Base-by-base conservation (phyloP, 2,113 vertebrate genomes). In the Gasterosteus nipponicus region DNA sequence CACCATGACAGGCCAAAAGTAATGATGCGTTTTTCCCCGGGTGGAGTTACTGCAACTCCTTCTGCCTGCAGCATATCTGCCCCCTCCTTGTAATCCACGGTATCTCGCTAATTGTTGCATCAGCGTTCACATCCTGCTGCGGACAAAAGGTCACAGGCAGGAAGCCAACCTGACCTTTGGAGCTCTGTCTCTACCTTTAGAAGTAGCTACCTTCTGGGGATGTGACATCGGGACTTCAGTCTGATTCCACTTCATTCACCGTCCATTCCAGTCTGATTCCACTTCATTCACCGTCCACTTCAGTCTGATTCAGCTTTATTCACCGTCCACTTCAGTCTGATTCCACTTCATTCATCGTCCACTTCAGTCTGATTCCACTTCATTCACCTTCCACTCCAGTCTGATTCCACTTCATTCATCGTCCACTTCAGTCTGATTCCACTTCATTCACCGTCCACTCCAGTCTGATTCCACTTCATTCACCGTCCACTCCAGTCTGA, bases 81-180 rank as follows among this genome's bases (percentile, higher is more conserved):
- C 53, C 35, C 69, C 10, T 60, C 64, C 59, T 46, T 46, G 14
- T 78, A 54, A 53, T 39, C 61, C 44, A 19, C 12, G 15, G 56
- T 63, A 26, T 73, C 64, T 49, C 0, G 16, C 74, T 88, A 81
- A 89, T 89, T 83, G 87, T 80, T 47, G 26, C 68, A 58, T 57
- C 65, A 56, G 53, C 58, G 33, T 41, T 65, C 49, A 57, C 42
- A 2, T 58, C 87, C 85, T 63, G 73, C 81, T 82, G 89, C 2
- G 81, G 47, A 72, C 6, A 4, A 82, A 92, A 90, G 87, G 89
- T 90, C 89, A 78, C 54, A 49, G 9, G 67, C 69, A 81, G 78
- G 61, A 91, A 83, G 85, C 74, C 3, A 87, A 76, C 44, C 4
- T 81, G 69, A 83, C 78, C 86, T 85, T 89, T 86, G 1, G 12